Evolutionary conservation across 1,140 invertebrate genomes (phyloP).

Genomic region (Trachymyrmex septentrionalis): DNA sequence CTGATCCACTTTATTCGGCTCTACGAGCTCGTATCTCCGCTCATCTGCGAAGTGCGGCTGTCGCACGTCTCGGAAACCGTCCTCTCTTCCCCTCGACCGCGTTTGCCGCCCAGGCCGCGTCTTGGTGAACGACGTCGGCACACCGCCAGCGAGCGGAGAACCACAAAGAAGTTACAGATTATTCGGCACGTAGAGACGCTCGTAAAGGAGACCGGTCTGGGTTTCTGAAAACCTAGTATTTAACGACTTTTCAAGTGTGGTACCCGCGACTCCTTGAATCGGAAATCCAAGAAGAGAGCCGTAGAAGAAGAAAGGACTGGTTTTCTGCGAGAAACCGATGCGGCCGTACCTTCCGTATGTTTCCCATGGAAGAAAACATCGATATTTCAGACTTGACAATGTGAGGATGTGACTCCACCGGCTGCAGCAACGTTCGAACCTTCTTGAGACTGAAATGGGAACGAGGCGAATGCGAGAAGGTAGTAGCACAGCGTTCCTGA

Average conservation of each 20-base stretch:
- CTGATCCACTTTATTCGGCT: conserved; percentile 25
- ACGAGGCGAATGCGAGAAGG: background rate
- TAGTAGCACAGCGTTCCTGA: background rate
- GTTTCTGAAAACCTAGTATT: no score
- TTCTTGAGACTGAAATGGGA: background rate
- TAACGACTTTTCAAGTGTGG: no score
- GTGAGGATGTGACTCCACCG: background rate
- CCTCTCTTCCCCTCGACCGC: background rate
- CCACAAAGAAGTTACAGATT: background rate
- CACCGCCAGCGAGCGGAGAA: conserved; percentile 15
- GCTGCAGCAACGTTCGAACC: background rate
- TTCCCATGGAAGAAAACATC: background rate
- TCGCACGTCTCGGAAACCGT: background rate
- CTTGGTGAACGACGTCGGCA: conserved; percentile 43
- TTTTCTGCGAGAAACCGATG: background rate
- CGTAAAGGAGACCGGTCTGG: background rate
- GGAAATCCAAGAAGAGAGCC: no score
- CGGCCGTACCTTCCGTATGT: background rate
- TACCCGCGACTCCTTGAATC: no score
- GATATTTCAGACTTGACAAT: background rate
- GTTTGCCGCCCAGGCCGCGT: background rate
- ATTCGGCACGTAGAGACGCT: background rate
- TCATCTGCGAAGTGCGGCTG: conserved; percentile 15
- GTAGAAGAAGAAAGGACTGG: no score
- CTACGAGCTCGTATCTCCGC: conserved; percentile 10